Evolutionary conservation across 2,888 invertebrate species (phyloP).

Genomic region (Timandra comae): DNA sequence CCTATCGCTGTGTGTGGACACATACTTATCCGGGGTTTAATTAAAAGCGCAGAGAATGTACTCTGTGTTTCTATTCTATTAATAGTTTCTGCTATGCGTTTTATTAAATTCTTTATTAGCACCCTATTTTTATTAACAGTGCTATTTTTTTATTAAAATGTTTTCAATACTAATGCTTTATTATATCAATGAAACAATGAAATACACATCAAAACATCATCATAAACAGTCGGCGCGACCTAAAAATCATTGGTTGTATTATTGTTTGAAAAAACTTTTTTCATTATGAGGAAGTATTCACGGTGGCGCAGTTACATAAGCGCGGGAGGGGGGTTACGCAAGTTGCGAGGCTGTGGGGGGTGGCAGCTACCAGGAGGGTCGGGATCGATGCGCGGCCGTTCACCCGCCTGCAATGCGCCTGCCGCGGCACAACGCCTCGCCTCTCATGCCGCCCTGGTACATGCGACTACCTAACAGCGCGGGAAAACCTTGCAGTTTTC

Average conservation of each 20-base stretch:
- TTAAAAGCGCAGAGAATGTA: too few relatives aligned
- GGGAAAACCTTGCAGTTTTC: conserved; percentile 2
- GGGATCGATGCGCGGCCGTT: conserved; percentile 73
- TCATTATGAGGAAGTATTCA: conserved; percentile 51
- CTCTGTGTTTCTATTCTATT: too few relatives aligned
- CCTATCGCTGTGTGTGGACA: too few relatives aligned
- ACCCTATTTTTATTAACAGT: too few relatives aligned
- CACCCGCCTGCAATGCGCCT: conserved; percentile 76
- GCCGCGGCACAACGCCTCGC: conserved; percentile 29
- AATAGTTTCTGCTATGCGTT: too few relatives aligned
- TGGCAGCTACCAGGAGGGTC: conserved; percentile 19
- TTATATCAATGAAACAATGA: too few relatives aligned
- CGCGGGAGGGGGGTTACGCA: conserved; percentile 56
- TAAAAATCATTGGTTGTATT: conserved; percentile 1
- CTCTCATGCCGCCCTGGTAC: conserved; percentile 55
- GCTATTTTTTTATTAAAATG: too few relatives aligned
- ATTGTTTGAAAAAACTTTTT: conserved; percentile 12
- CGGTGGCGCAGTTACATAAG: conserved; percentile 67
- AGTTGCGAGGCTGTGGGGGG: conserved; percentile 29
- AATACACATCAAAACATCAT: too few relatives aligned
- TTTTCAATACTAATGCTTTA: too few relatives aligned
- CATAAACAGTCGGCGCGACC: too few relatives aligned
- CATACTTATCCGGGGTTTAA: too few relatives aligned
- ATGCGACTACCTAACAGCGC: conserved; percentile 11
- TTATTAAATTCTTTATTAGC: too few relatives aligned